A percentile compares a stretch with the other conserved stretches of the same genome.
Evolutionary conservation across 1,140 invertebrate genomes (phyloP).

Genomic region (Zaprionus vittiger): DNA sequence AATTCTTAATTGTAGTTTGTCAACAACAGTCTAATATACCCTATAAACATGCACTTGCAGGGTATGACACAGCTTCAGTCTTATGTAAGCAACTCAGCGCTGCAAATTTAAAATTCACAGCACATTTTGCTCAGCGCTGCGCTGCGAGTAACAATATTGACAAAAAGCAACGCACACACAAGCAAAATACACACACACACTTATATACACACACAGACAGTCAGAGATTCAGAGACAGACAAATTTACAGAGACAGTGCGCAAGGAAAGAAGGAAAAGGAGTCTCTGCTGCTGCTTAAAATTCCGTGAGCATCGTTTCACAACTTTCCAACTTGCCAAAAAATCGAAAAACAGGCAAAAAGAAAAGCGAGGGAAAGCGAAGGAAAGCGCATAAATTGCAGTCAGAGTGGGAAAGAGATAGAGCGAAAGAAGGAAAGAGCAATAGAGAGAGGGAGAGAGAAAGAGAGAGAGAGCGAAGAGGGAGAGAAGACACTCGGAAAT

Average conservation of each 20-base stretch:
- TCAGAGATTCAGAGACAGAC: slow-evolving; percentile 1
- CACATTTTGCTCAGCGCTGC: slow-evolving; percentile 69
- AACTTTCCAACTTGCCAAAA: slow-evolving; percentile 84
- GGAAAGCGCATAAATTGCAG: slow-evolving; percentile 67
- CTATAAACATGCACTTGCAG: neutral
- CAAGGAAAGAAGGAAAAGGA: slow-evolving; percentile 28
- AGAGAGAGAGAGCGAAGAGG: neutral
- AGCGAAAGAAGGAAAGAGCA: slow-evolving; percentile 1
- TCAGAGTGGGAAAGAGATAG: slow-evolving; percentile 45
- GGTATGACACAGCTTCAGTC: slow-evolving; percentile 31
- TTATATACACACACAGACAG: slow-evolving; percentile 3
- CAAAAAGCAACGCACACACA: slow-evolving; percentile 49
- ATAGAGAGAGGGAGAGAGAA: neutral
- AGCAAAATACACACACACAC: neutral
- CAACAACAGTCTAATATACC: neutral
- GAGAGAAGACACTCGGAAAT: slow-evolving; percentile 47
- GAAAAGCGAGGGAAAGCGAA: slow-evolving; percentile 29
- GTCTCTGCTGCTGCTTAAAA: slow-evolving; percentile 74
- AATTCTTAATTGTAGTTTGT: neutral
- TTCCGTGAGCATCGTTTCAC: slow-evolving; percentile 84
- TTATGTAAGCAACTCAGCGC: slow-evolving; percentile 67
- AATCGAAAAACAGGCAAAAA: slow-evolving; percentile 58
- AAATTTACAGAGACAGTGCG: slow-evolving; percentile 1
- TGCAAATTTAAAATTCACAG: slow-evolving; percentile 76
- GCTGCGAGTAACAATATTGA: slow-evolving; percentile 75